Conservation (phyloP, 2,113 vertebrate genomes). For the Planiliza haematocheilus region DNA sequence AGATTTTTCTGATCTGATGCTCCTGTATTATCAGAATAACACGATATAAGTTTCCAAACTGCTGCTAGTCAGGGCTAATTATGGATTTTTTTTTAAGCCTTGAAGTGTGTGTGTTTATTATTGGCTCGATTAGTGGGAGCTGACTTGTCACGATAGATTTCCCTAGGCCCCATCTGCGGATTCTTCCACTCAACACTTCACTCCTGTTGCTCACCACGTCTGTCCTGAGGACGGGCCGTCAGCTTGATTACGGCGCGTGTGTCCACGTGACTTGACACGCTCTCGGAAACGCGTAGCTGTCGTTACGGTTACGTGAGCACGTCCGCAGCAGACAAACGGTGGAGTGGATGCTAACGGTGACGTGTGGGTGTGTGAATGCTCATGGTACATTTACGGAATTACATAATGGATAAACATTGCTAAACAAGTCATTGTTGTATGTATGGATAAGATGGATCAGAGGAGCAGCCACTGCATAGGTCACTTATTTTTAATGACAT, state of each 20-base stretch:
- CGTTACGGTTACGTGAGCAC: background rate
- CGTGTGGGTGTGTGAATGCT: no score
- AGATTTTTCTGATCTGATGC: no score
- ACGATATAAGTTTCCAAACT: no score
- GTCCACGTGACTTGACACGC: background rate
- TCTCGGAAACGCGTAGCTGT: conserved; percentile 4
- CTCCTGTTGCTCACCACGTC: conserved; percentile 35
- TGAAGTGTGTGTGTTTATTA: conserved; percentile 1
- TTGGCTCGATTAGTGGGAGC: conserved; percentile 40
- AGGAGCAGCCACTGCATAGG: no score
- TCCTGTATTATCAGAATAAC: no score
- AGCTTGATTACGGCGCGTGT: background rate
- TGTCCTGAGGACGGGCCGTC: conserved; percentile 17
- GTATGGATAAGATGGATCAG: no score
- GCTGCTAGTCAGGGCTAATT: conserved; percentile 45
- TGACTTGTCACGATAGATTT: conserved; percentile 56
- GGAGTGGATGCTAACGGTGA: no score
- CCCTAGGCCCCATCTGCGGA: conserved; percentile 55
- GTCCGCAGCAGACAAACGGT: no score
- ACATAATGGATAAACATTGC: no score
- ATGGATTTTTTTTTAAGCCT: no score
- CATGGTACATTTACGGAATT: background rate
- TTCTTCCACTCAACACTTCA: conserved; percentile 46
- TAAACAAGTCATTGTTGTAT: no score
- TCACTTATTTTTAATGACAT: no score